Percentiles rank a stretch among this genome's conserved stretches.
phyloP scores from a whole-genome alignment of 2,113 vertebrate species.

The Xerus inauris region DNA sequence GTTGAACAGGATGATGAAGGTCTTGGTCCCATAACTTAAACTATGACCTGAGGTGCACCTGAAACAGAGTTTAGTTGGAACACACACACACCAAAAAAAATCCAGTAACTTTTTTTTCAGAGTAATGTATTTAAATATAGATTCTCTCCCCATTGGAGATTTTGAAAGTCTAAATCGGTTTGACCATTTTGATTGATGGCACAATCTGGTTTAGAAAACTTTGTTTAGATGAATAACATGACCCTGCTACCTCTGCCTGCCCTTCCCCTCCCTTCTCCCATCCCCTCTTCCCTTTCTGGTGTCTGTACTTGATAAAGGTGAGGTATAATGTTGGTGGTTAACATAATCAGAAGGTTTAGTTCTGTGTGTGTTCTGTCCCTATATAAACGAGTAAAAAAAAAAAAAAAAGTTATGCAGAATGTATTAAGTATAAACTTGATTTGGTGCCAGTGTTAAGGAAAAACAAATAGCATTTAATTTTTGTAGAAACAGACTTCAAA shows the following conservation, averaged over 20 bases:
- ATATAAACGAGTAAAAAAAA: background rate
- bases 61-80: constrained; percentile 56
- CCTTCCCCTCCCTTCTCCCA: constrained; percentile 49
- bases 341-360: constrained; percentile 69
- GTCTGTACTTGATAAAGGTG: constrained; percentile 59
- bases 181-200: constrained; percentile 83
- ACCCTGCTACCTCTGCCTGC: constrained; percentile 68
- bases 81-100: background rate
- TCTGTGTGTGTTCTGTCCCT: constrained; percentile 89
- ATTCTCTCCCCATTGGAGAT: constrained; percentile 78
- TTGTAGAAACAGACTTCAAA: background rate
- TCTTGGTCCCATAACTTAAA: constrained; percentile 49
- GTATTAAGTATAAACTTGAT: constrained; percentile 34
- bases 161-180: constrained; percentile 79
- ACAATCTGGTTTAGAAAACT: constrained; percentile 83
- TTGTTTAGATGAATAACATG: constrained; percentile 66
- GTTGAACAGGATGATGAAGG: constrained; percentile 27
- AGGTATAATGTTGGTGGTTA: constrained; percentile 76
- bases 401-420: constrained; percentile 85
- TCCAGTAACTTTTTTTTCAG: background rate
- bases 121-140: constrained; percentile 58
- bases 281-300: constrained; percentile 12
- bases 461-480: constrained; percentile 27
- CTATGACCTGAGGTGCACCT: constrained; percentile 50
- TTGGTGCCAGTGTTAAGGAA: constrained; percentile 1